Evolutionary conservation across 2,797 vertebrate genomes (phyloP).

Genomic region (Gastrophryne carolinensis): DNA sequence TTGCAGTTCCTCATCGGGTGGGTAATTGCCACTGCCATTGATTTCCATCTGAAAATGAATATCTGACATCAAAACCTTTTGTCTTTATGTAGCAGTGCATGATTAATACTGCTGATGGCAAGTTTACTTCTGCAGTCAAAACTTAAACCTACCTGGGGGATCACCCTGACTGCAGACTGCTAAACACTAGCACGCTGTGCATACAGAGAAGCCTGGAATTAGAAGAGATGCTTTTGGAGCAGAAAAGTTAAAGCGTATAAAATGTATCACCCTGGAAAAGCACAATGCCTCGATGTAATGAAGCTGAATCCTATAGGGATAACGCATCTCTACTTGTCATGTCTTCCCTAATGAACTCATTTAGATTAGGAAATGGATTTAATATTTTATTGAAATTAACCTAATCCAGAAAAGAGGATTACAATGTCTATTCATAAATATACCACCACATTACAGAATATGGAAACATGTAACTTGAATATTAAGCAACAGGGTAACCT

Average conservation of each 20-base stretch:
- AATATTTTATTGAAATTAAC: slow-evolving; percentile 85
- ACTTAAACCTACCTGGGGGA: slow-evolving; percentile 73
- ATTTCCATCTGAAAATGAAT: background rate
- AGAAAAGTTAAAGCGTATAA: slow-evolving; percentile 79
- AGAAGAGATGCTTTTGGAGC: slow-evolving; percentile 79
- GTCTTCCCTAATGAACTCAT: slow-evolving; percentile 81
- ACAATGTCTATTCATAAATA: slow-evolving; percentile 78
- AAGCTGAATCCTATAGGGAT: slow-evolving; percentile 76
- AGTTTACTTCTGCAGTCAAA: slow-evolving; percentile 76
- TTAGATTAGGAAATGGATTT: slow-evolving; percentile 84
- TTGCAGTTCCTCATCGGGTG: background rate
- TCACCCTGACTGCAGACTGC: slow-evolving; percentile 70
- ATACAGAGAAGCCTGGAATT: slow-evolving; percentile 76
- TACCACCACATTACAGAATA: slow-evolving; percentile 72
- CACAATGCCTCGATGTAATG: slow-evolving; percentile 73
- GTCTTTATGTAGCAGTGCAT: slow-evolving; percentile 57
- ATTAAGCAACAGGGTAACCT: slow-evolving; percentile 70
- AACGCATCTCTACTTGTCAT: slow-evolving; percentile 75
- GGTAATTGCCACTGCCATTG: background rate
- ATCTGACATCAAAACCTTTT: background rate
- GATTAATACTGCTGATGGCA: slow-evolving; percentile 64
- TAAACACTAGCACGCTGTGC: slow-evolving; percentile 77
- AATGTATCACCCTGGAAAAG: slow-evolving; percentile 78
- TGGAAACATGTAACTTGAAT: slow-evolving; percentile 75
- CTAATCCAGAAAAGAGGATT: slow-evolving; percentile 80